Evolutionary conservation across 2,797 vertebrate species (phyloP).

Genomic region (Spheniscus humboldti): DNA sequence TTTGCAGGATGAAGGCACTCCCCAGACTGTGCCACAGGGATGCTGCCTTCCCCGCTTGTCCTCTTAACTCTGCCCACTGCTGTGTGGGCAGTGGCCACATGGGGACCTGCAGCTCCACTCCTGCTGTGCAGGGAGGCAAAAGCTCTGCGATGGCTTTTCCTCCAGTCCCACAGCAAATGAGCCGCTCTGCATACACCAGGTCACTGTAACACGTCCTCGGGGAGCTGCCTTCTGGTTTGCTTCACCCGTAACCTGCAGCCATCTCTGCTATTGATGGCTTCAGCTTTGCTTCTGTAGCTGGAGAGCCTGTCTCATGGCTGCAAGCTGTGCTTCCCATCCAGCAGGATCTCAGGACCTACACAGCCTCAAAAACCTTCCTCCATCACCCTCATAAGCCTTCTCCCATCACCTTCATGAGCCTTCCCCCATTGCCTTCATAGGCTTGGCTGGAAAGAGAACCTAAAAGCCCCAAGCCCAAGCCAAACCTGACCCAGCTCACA

Average conservation of each 20-base stretch:
- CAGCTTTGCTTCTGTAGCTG: neutral
- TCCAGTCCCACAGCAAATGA: neutral
- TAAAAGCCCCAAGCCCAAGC: neutral
- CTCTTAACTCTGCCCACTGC: neutral
- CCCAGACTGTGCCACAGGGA: neutral
- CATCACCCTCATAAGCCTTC: neutral
- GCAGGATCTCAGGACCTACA: neutral
- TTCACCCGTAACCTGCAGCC: neutral
- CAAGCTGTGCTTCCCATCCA: neutral
- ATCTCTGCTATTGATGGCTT: neutral
- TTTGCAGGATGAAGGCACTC: neutral
- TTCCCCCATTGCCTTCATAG: neutral
- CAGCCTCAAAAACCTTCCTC: neutral
- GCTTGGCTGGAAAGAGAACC: neutral
- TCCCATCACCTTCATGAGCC: neutral
- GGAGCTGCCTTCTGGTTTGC: neutral
- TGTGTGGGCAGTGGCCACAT: fast-evolving
- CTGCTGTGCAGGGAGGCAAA: neutral
- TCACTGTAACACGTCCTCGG: neutral
- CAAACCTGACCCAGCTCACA: neutral
- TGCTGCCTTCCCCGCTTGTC: neutral
- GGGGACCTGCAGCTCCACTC: neutral
- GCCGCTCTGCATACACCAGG: neutral
- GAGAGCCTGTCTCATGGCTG: fast-evolving
- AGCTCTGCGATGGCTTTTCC: neutral